Evolutionary conservation across 1,140 invertebrate species (phyloP), one percentile per base, ranked within the genome.

Genomic region (Micrasema longulum): DNA sequence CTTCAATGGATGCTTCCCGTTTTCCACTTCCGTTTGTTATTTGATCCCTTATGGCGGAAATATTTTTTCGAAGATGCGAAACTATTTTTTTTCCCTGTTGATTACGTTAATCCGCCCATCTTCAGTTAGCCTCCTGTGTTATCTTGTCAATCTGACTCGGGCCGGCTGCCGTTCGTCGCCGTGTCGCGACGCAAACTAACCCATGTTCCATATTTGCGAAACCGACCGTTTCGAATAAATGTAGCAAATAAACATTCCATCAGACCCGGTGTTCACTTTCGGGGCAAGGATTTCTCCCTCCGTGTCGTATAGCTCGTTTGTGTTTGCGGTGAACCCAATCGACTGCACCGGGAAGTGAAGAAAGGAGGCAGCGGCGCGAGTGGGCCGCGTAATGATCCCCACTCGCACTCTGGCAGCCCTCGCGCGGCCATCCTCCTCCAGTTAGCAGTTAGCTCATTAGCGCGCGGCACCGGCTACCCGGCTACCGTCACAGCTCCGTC

Each of bases 1-100:
- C 10, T 35, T 16, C 35, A 55, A 55, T 55, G 52, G 52, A 55
- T 47, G 41, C 62, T 47, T 43, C 62, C 62, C 45, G 20, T 22
- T 20, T 47, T 38, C 43, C 60, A 18, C 60, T 45, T 23, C 60
- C 60, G 20, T n/a, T 43, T 43, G 3, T 5, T 16, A 11, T 43
- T 43, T 43, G 3, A 3, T 43, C 41, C 14, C 3, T 43, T 5
- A 43, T 43, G 2, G 41, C 11, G 41, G 2, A n/a, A 16, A 43
- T 5, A 43, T 2, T 11, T 11, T 5, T 43, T n/a, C 41, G 14
- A 5, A 5, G 41, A 43, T 5, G 11, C 41, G 41, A 43, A 5
- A 43, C 14, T 3, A n/a, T 31, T 2, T 4, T 4, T 31, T 31
- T 31, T 2, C 7, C 26, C 26, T 7, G 26, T 7, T 31, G 26